Evolutionary conservation across 1,140 invertebrate genomes (phyloP), one percentile per base, ranked within the genome.

Genomic region (Colletes latitarsis): DNA sequence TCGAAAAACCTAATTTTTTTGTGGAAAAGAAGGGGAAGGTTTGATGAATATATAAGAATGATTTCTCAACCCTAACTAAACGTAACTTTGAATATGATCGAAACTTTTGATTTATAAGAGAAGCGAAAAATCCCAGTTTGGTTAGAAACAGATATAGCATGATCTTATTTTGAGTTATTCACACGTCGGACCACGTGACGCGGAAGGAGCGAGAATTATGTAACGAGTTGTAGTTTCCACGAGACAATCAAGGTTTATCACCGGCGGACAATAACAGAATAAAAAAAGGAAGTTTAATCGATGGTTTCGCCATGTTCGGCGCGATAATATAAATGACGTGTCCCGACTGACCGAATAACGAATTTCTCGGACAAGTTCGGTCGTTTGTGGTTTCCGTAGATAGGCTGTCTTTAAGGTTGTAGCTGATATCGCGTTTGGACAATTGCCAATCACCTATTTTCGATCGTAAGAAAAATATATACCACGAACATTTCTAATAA

Each of bases 401-500:
- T 82, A 64, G 69, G 84, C 84, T 84, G 78, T 81, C 84, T 82
- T 85, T 78, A 78, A 82, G 69, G 63, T 53, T 77, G 57, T 77
- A 63, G 58, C 64, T 77, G 84, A 85, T 85, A 85, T 85, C 78
- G 78, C 46, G 74, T 82, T 84, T 85, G 84, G 84, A 82, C 57
- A 69, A 46, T 8, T n/a, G 84, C 84, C 84, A 85, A 62, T 63
- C 82, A 30, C 52, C 69, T 85, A 85, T 85, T 85, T 85, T 85
- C 69, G 84, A 76, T 84, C 82, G 73, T 77, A 58, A 73, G 69
- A 83, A 85, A 85, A 85, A 85, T 75, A 49, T 52, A 46, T 30
- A 70, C 72, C 82, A 84, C 81, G 82, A 84, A 77, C 79, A 60
- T 81, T 82, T 77, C 83, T 58, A 85, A 85, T 84, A 85, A 66